Conservation (phyloP, 1,140 invertebrate genomes). For the Panonychus citri region DNA sequence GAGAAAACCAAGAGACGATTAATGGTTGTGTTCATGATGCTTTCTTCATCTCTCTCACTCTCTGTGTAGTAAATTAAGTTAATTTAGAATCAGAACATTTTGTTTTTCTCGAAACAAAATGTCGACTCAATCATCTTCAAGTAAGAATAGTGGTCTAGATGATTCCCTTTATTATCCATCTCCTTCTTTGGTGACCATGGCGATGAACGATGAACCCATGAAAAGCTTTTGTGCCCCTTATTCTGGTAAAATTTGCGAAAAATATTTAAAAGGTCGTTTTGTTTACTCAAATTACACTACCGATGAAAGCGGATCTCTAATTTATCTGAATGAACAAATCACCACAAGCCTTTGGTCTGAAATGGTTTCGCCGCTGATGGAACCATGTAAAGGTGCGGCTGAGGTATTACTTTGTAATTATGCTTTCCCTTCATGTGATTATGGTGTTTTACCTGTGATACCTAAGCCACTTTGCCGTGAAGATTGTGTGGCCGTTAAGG, state of each 20-base stretch:
- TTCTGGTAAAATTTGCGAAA: constrained; percentile 61
- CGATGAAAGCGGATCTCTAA: constrained; percentile 30
- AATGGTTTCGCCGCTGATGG: constrained; percentile 45
- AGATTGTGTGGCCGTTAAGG: constrained; percentile 68
- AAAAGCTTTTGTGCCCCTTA: constrained; percentile 58
- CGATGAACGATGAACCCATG: background rate
- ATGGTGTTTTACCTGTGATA: constrained; percentile 25
- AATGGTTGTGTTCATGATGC: no score
- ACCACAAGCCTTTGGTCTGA: constrained; percentile 56
- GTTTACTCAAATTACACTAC: constrained; percentile 49
- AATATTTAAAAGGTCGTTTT: constrained; percentile 40
- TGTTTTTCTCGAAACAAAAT: no score
- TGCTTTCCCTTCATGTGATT: constrained; percentile 63
- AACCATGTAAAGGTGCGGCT: constrained; percentile 58
- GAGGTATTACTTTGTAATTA: constrained; percentile 69
- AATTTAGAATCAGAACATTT: no score
- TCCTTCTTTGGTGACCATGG: background rate
- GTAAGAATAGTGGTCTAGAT: no score
- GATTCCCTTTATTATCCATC: background rate
- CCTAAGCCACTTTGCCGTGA: constrained; percentile 44
- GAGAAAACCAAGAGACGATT: no score
- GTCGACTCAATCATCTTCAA: no score
- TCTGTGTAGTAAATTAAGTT: no score
- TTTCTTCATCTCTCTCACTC: no score
- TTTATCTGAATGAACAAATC: constrained; percentile 59